Base-by-base conservation (phyloP, 2,113 vertebrate genomes). In the Choloepus hoffmanni region DNA sequence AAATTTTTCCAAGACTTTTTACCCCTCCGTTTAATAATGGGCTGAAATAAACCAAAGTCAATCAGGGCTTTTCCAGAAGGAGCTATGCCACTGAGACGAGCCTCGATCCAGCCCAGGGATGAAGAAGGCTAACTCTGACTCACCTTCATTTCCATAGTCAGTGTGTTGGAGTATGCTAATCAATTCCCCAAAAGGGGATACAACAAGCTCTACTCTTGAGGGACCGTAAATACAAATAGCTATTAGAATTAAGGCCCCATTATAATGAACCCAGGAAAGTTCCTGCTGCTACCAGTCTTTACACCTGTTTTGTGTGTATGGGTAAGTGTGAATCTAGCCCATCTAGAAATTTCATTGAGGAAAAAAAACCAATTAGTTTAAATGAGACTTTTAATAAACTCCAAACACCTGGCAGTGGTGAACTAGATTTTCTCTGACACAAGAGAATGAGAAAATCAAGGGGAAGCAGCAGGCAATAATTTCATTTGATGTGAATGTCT, bases 381-480 rank as follows among this genome's bases (percentile, higher is more conserved):
- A 94, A 95, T 82, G 82, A 92, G 73, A 43, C 84, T 89, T 88
- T 78, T 33, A 70, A 60, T 81, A 72, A 88, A 84, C 72, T 28
- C 11, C 45, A 76, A 90, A 63, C 82, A 95, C 89, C 92, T 94
- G 92, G 62, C 7, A 74, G 16, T 74, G 48, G 58, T 81, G 92
- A 90, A 84, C 74, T 45, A 36, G 53, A 92, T 5, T 45, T 85
- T 62, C 28, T 93, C 48, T 94, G 23, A 85, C 63, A 88, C 21
- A 73, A 68, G 76, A 94, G 85, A 77, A 82, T 28, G 40, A 93
- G 89, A 95, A 95, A 87, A 91, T 65, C 72, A 88, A 86, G 86
- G 40, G 21, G 5, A 90, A 93, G 14, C 82, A 91, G 67, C 60
- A 82, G 82, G 62, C 55, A 82, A 43, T 7, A 58, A 23, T 62